phyloP scores from a whole-genome alignment of 2,888 invertebrate species.

The Oeneis ivallda region DNA sequence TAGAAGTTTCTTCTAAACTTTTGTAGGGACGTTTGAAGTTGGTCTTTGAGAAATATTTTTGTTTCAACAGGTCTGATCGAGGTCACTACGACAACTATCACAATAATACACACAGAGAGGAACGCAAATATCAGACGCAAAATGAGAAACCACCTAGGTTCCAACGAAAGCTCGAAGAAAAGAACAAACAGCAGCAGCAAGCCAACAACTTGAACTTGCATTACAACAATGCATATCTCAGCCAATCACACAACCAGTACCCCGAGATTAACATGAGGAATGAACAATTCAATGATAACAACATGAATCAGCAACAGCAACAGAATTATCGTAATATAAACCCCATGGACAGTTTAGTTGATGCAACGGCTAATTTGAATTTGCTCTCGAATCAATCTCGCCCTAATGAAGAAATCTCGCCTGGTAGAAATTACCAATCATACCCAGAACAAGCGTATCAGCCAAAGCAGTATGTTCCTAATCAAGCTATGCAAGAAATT shows the following conservation, averaged over 20 bases:
- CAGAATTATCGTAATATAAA: slow-evolving; percentile 56
- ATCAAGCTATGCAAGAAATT: slow-evolving; percentile 56
- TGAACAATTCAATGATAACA: slow-evolving; percentile 58
- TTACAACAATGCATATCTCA: slow-evolving; percentile 62
- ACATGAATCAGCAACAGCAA: slow-evolving; percentile 51
- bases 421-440: slow-evolving; percentile 53
- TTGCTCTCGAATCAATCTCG: slow-evolving; percentile 54
- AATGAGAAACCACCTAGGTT: slow-evolving; percentile 83
- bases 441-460: slow-evolving; percentile 51
- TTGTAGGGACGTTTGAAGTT: too few species aligned
- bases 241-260: slow-evolving; percentile 54
- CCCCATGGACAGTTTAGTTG: slow-evolving; percentile 62
- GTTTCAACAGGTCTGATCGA: slow-evolving; percentile 48
- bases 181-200: slow-evolving; percentile 63
- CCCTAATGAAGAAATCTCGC: slow-evolving; percentile 52
- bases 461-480: slow-evolving; percentile 56
- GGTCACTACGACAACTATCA: slow-evolving; percentile 66
- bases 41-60: background rate
- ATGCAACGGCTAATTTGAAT: slow-evolving; percentile 64
- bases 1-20: too few species aligned
- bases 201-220: slow-evolving; percentile 52
- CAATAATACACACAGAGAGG: slow-evolving; percentile 59
- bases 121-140: slow-evolving; percentile 69
- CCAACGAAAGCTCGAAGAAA: slow-evolving; percentile 79
- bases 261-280: slow-evolving; percentile 59